A percentile compares a stretch with the other conserved stretches of the same genome.
Conservation (phyloP, 2,797 vertebrate genomes). For the Petrocephalus sullivani region DNA sequence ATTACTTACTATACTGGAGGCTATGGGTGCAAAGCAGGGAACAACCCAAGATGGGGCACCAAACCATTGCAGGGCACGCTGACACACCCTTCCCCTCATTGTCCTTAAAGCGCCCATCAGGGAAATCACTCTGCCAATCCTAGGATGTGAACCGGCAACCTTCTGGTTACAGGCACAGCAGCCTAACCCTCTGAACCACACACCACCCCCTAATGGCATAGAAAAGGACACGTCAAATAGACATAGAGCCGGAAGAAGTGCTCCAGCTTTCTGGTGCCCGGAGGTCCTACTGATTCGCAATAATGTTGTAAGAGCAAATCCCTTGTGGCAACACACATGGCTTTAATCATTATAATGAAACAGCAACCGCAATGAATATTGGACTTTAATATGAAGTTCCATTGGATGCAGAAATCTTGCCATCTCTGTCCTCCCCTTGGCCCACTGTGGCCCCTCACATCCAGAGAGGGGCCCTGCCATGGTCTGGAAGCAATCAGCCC, state of each 20-base stretch:
- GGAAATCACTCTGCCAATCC: not conserved
- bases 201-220: not conserved
- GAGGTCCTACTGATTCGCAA: not conserved
- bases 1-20: not conserved
- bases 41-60: not conserved
- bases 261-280: not conserved
- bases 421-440: not conserved
- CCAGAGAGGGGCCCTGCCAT: not conserved
- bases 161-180: not conserved
- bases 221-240: not conserved
- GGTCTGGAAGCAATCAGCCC: slow-evolving; percentile 67
- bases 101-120: not conserved
- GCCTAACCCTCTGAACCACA: not conserved
- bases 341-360: not conserved
- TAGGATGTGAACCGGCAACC: too few relatives aligned
- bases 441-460: not conserved
- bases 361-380: not conserved
- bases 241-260: not conserved
- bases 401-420: not conserved
- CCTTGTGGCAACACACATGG: not conserved
- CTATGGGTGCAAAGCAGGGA: not conserved
- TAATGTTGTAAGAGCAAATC: not conserved
- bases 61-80: not conserved
- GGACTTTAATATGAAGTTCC: not conserved
- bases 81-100: not conserved